These are phyloP conservation scores for Tursiops truncatus DNA, from an alignment of 2,113 vertebrate genomes.

Conservation along the genomic window DNA sequence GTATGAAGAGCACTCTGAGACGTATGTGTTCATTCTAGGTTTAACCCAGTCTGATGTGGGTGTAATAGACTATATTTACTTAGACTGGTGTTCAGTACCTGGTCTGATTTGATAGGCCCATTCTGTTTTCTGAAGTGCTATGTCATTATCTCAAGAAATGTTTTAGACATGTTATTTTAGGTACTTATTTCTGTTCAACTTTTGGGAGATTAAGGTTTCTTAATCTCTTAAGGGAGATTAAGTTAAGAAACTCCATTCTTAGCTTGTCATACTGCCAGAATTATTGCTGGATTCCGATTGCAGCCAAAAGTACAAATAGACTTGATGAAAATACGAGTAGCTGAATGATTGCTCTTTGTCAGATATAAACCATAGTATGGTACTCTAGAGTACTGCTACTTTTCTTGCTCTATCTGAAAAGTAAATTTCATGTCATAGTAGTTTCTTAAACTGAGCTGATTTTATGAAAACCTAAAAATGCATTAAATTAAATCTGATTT, in stretches of 20 bases:
- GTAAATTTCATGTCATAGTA: conserved; percentile 51
- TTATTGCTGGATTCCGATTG: conserved; percentile 43
- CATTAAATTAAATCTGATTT: conserved; percentile 40
- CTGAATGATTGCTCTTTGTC: conserved; percentile 32
- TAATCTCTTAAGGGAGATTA: too few species aligned
- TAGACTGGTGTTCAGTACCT: background rate
- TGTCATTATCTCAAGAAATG: conserved; percentile 74
- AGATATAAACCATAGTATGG: conserved; percentile 28
- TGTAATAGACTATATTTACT: background rate
- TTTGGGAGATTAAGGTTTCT: conserved; percentile 67
- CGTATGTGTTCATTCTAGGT: background rate
- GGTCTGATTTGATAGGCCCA: background rate
- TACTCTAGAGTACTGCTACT: conserved; percentile 7
- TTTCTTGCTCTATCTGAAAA: background rate
- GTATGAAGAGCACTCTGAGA: background rate
- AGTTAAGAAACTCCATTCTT: background rate
- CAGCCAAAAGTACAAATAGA: conserved; percentile 65
- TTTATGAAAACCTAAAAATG: conserved; percentile 34
- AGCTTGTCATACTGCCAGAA: conserved; percentile 58
- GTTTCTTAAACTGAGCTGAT: conserved; percentile 42
- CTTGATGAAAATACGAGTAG: conserved; percentile 46
- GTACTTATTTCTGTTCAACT: conserved; percentile 73
- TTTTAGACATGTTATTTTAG: conserved; percentile 77
- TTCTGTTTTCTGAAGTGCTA: conserved; percentile 22
- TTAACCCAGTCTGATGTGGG: background rate